Conservation (phyloP, 2,888 invertebrate genomes). For the Acleris sparsana region DNA sequence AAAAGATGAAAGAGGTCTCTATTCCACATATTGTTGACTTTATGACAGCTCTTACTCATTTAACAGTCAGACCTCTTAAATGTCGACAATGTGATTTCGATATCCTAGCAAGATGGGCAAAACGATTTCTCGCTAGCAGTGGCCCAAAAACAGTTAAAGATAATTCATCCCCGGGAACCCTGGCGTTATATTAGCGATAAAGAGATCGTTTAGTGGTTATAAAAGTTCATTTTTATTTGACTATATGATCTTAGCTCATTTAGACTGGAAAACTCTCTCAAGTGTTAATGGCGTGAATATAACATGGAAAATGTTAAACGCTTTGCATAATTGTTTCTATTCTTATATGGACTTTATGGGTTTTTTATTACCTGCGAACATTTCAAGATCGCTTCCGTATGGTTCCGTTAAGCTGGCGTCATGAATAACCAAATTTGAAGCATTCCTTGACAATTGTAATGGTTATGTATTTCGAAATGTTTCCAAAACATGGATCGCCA, state of each 20-base stretch:
- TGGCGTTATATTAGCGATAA: slow-evolving; percentile 26
- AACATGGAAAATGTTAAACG: slow-evolving; percentile 12
- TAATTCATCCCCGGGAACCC: slow-evolving; percentile 15
- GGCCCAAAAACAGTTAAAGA: background rate
- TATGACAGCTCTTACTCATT: too few relatives aligned
- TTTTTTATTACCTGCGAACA: slow-evolving; percentile 29
- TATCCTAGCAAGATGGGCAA: too few relatives aligned
- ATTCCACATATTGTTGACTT: too few relatives aligned
- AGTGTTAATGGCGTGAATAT: slow-evolving; percentile 16
- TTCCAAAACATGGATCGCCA: too few relatives aligned
- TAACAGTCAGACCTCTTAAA: too few relatives aligned
- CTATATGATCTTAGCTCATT: slow-evolving; percentile 21
- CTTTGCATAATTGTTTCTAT: slow-evolving; percentile 26
- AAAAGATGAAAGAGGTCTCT: too few relatives aligned
- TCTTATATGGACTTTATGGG: slow-evolving; percentile 5
- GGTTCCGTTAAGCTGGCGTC: too few relatives aligned
- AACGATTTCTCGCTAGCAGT: too few relatives aligned
- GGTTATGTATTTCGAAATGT: background rate
- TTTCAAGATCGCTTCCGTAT: too few relatives aligned
- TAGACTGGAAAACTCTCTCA: slow-evolving; percentile 27
- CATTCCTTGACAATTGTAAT: too few relatives aligned
- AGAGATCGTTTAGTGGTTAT: slow-evolving; percentile 31
- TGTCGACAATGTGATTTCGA: too few relatives aligned
- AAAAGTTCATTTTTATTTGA: slow-evolving; percentile 25
- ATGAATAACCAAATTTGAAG: too few relatives aligned